Conservation (phyloP, 2,113 vertebrate species). For the Casuarius casuarius region DNA sequence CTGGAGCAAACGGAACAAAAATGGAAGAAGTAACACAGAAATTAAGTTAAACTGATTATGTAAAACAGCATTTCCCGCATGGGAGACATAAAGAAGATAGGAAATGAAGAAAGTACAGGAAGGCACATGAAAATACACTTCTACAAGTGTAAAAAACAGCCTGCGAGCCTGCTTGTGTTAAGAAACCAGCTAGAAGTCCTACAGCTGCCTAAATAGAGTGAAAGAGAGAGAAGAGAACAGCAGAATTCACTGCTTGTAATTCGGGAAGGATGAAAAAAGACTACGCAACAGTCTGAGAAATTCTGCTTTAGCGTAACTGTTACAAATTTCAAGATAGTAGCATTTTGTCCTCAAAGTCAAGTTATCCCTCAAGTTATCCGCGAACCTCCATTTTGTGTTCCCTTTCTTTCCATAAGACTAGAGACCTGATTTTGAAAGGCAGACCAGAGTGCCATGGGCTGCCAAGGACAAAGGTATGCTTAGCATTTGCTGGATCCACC, state of each 20-base stretch:
- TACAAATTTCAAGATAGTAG: background rate
- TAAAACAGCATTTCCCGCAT: background rate
- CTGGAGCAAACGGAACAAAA: background rate
- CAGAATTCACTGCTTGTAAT: background rate
- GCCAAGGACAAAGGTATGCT: background rate
- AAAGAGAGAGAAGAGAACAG: background rate
- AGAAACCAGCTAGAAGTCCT: rapidly evolving
- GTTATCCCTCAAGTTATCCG: background rate
- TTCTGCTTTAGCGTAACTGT: background rate
- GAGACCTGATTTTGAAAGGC: background rate
- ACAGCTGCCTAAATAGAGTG: background rate
- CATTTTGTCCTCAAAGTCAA: background rate
- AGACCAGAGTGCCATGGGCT: background rate
- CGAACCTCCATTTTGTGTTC: background rate
- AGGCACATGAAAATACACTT: background rate
- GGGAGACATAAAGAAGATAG: background rate
- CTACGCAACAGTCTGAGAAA: background rate
- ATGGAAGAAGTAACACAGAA: background rate
- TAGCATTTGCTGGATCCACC: background rate
- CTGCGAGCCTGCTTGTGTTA: background rate
- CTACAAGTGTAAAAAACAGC: background rate
- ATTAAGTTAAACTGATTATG: background rate
- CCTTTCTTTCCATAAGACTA: background rate
- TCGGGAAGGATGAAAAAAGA: background rate
- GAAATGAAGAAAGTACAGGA: background rate